phyloP scores from a whole-genome alignment of 2,113 vertebrate species.

The Rattus rattus region DNA sequence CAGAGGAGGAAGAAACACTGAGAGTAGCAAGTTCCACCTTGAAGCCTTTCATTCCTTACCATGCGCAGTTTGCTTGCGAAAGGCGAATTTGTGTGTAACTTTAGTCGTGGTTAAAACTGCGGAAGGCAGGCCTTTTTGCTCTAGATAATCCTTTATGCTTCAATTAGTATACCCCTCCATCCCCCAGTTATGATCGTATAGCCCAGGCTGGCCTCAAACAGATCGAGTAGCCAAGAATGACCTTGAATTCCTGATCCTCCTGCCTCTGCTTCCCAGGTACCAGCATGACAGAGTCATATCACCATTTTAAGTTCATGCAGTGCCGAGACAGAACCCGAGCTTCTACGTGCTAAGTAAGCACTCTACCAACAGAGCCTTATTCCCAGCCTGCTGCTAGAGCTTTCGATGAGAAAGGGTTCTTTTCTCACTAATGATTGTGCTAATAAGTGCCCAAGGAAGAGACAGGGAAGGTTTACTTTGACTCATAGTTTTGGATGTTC shows the following conservation, averaged over 20 bases:
- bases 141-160: background rate
- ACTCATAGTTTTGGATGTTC: background rate
- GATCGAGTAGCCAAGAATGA: background rate
- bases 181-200: background rate
- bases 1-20: background rate
- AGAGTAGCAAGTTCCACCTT: constrained; percentile 11
- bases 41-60: constrained; percentile 48
- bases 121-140: background rate
- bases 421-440: background rate
- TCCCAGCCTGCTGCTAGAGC: background rate
- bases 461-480: background rate
- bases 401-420: background rate
- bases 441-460: background rate
- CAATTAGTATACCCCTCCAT: background rate
- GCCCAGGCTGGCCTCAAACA: background rate
- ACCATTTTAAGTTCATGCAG: background rate
- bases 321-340: background rate
- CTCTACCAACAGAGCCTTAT: background rate
- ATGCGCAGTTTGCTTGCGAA: constrained; percentile 53
- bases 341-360: background rate
- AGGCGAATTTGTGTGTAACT: background rate
- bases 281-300: too few species aligned
- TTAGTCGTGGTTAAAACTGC: background rate
- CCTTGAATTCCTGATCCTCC: background rate
- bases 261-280: background rate